Percentiles rank a stretch among this genome's conserved stretches.
Evolutionary conservation across 2,113 vertebrate genomes (phyloP).

Genomic region (Microtus montanus): DNA sequence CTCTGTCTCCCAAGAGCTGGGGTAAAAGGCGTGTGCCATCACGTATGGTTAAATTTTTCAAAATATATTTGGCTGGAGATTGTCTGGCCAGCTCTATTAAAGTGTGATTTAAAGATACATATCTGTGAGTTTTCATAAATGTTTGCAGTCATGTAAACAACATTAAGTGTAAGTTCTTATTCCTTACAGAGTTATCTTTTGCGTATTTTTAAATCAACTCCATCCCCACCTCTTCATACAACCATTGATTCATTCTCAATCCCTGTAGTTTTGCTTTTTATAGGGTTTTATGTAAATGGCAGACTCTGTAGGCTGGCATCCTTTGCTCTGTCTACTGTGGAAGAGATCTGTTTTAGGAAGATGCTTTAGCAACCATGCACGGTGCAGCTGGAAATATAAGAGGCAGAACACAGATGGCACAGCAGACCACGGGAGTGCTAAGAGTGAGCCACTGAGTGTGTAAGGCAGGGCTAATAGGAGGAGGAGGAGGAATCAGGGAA

Average conservation of each 20-base stretch:
- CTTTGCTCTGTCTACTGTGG: background rate
- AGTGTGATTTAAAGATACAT: background rate
- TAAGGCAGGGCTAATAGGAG: background rate
- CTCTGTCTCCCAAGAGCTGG: background rate
- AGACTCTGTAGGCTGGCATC: background rate
- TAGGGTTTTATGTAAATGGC: background rate
- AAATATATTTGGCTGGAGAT: background rate
- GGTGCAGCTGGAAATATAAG: background rate
- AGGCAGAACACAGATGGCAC: background rate
- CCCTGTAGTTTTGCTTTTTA: background rate
- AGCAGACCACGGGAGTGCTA: background rate
- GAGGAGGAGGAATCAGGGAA: background rate
- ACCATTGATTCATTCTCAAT: background rate
- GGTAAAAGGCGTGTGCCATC: background rate
- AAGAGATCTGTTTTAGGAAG: constrained; percentile 33
- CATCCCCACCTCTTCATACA: background rate
- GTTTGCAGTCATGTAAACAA: background rate
- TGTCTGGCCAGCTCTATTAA: constrained; percentile 5
- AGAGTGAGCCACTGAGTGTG: background rate
- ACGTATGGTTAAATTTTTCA: background rate
- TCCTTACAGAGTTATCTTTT: background rate
- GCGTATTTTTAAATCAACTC: background rate
- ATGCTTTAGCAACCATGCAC: background rate
- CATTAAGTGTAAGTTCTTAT: background rate
- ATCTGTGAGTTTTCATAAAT: constrained; percentile 2